Percentiles rank a stretch among this genome's conserved stretches.
phyloP scores from a whole-genome alignment of 2,113 vertebrate species.

The Seriola quinqueradiata region DNA sequence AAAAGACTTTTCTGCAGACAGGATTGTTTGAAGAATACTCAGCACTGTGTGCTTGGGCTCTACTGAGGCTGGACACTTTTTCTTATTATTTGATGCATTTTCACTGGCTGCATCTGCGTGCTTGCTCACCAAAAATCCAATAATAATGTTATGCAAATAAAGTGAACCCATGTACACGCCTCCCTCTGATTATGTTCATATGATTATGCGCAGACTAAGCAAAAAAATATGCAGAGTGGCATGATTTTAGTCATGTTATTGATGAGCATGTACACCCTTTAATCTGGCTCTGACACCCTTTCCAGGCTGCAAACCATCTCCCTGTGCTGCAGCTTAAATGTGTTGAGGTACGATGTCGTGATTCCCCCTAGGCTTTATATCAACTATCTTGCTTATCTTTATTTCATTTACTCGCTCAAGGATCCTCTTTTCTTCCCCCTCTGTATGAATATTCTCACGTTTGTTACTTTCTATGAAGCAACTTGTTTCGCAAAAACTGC shows the following conservation, averaged over 20 bases:
- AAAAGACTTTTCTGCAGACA: slow-evolving; percentile 5
- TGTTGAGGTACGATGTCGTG: neutral
- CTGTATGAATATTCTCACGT: neutral
- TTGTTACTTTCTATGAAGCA: neutral
- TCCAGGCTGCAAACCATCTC: neutral
- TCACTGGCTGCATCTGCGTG: neutral
- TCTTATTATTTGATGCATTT: neutral
- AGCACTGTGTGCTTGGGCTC: neutral
- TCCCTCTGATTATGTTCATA: neutral
- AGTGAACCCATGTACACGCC: neutral
- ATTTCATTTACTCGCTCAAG: neutral
- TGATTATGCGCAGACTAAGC: neutral
- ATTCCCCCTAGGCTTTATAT: neutral
- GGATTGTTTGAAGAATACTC: slow-evolving; percentile 2
- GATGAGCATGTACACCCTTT: neutral
- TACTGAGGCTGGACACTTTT: neutral
- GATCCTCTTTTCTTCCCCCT: neutral
- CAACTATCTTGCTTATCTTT: neutral
- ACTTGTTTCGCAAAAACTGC: neutral
- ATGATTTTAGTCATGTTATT: neutral
- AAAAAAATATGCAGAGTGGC: neutral
- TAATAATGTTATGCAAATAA: neutral
- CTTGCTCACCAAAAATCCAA: neutral
- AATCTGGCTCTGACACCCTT: too few relatives aligned
- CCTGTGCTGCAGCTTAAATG: neutral